phyloP scores from a whole-genome alignment of 2,888 invertebrate genomes.

The Tenthredo notha region DNA sequence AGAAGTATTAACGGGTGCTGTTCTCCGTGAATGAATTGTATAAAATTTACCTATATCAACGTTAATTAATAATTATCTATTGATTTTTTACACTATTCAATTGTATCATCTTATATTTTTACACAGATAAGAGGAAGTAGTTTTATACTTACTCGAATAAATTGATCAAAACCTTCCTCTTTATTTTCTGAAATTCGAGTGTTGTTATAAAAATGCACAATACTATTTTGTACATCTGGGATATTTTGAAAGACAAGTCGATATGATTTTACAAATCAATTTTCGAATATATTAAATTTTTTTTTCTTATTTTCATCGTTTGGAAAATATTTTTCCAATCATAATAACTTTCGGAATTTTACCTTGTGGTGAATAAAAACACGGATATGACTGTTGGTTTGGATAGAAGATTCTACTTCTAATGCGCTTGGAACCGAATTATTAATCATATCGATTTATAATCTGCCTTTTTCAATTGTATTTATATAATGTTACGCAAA shows the following conservation, averaged over 20 bases:
- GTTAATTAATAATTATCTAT: background rate
- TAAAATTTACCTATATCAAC: background rate
- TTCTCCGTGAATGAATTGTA: background rate
- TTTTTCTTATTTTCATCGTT: background rate
- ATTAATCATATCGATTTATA: background rate
- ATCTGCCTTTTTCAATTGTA: slow-evolving; percentile 8
- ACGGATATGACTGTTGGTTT: background rate
- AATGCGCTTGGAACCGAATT: background rate
- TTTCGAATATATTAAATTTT: background rate
- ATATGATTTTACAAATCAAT: background rate
- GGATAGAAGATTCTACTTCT: background rate
- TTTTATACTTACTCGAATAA: too few relatives aligned
- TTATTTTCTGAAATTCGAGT: too few relatives aligned
- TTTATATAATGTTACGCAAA: background rate
- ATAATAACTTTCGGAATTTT: background rate
- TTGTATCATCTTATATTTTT: background rate
- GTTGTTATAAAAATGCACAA: background rate
- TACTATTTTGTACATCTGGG: background rate
- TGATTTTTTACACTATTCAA: background rate
- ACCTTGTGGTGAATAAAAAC: background rate
- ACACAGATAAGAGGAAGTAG: too few relatives aligned
- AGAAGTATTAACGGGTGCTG: background rate
- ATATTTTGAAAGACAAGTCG: background rate
- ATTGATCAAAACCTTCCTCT: too few relatives aligned
- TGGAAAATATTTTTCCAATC: background rate